Evolutionary conservation across 2,797 vertebrate genomes (phyloP).

Genomic region (Sebastolobus altivelis): DNA sequence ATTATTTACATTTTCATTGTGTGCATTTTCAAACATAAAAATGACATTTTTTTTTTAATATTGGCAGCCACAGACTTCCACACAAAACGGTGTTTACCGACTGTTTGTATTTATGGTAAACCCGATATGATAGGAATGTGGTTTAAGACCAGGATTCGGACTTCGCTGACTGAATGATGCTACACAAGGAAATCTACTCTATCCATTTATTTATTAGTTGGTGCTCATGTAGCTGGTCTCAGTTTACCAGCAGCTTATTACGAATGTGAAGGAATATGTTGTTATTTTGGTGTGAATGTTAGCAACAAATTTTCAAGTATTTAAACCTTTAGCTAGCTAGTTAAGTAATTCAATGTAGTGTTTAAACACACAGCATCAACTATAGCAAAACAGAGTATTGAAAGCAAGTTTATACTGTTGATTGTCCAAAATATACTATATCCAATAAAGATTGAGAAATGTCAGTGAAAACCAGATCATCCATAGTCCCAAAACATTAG

Average conservation of each 20-base stretch:
- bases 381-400: neutral
- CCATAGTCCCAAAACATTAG: neutral
- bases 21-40: neutral
- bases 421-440: neutral
- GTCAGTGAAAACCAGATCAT: neutral
- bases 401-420: neutral
- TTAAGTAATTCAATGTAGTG: neutral
- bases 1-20: neutral
- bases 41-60: neutral
- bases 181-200: neutral
- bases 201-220: neutral
- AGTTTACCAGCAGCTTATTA: neutral
- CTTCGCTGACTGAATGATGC: neutral
- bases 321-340: neutral
- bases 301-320: neutral
- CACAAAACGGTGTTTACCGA: neutral
- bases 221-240: neutral
- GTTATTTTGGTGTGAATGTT: neutral
- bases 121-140: neutral
- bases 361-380: neutral
- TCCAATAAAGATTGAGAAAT: neutral
- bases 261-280: constrained; percentile 2
- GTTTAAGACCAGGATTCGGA: neutral
- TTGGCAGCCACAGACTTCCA: neutral
- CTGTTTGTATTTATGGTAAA: neutral